Evolutionary conservation across 2,888 invertebrate genomes (phyloP).

Genomic region (Tipula vernalis): DNA sequence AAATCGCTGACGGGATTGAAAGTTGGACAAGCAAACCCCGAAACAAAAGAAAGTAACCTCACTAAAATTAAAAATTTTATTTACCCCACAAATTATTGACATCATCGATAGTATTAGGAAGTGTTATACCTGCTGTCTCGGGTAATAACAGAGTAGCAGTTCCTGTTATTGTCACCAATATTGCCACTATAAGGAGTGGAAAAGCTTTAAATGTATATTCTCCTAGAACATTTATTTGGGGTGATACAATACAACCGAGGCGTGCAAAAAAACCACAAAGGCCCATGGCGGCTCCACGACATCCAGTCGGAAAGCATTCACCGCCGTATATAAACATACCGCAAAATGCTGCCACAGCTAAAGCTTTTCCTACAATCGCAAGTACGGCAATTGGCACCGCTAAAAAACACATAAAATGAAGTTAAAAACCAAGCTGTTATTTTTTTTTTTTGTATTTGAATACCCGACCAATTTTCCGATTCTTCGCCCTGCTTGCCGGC

Average conservation of each 20-base stretch:
- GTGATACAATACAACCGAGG: slow-evolving; percentile 37
- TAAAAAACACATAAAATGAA: background rate
- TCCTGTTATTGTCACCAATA: slow-evolving; percentile 17
- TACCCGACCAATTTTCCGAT: background rate
- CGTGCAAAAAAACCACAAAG: slow-evolving; percentile 37
- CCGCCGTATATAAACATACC: slow-evolving; percentile 32
- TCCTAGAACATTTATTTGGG: slow-evolving; percentile 27
- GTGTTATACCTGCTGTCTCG: slow-evolving; percentile 18
- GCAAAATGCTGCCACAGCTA: slow-evolving; percentile 37
- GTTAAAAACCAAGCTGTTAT: too few species aligned
- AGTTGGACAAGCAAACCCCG: too few species aligned
- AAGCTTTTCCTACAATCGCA: slow-evolving; percentile 33
- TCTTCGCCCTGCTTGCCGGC: background rate
- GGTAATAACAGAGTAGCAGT: slow-evolving; percentile 19
- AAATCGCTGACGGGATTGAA: too few species aligned
- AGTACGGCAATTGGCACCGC: slow-evolving; percentile 17
- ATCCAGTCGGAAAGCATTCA: slow-evolving; percentile 33
- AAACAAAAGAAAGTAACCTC: too few species aligned
- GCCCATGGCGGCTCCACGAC: slow-evolving; percentile 33
- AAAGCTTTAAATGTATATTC: slow-evolving; percentile 15
- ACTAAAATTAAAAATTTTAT: background rate
- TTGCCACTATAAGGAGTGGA: slow-evolving; percentile 18
- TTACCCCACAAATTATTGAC: slow-evolving; percentile 12
- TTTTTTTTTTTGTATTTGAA: background rate
- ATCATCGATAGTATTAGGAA: slow-evolving; percentile 20